phyloP scores from a whole-genome alignment of 2,113 vertebrate species.

The Brachionichthys hirsutus region DNA sequence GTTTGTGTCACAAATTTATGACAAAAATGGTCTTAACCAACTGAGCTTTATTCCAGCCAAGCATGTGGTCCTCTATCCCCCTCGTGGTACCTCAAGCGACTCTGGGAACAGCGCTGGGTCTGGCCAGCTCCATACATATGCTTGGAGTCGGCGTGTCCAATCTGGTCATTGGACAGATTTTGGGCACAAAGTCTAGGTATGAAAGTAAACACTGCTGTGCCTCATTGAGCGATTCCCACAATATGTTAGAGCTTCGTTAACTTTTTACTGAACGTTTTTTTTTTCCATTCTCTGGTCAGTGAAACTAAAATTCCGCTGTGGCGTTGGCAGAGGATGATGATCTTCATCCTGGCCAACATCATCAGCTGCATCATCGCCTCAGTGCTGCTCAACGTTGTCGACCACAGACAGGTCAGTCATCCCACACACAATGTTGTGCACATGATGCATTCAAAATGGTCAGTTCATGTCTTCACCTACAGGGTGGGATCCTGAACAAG shows the following conservation, averaged over 20 bases:
- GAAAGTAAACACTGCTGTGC: background rate
- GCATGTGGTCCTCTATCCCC: constrained; percentile 85
- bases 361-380: constrained; percentile 76
- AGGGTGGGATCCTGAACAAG: constrained; percentile 82
- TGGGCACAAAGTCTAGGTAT: constrained; percentile 82
- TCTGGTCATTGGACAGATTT: constrained; percentile 80
- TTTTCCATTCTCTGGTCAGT: constrained; percentile 43
- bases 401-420: constrained; percentile 75
- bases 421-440: too few relatives aligned
- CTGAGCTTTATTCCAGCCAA: constrained; percentile 66
- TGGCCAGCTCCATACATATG: constrained; percentile 85
- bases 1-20: background rate
- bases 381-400: constrained; percentile 76
- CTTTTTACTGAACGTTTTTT: constrained; percentile 8
- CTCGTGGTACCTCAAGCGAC: constrained; percentile 83
- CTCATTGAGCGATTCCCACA: background rate
- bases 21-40: background rate
- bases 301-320: constrained; percentile 81
- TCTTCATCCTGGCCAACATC: constrained; percentile 84
- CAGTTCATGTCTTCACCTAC: constrained; percentile 8
- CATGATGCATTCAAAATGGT: too few relatives aligned
- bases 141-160: constrained; percentile 82
- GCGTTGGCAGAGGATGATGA: constrained; percentile 84
- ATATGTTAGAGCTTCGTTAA: background rate
- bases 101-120: constrained; percentile 81